A percentile compares a stretch with the other conserved stretches of the same genome.
These are phyloP conservation scores for Ethmia dodecea DNA, from an alignment of 2,888 invertebrate species.

Conservation along the genomic window DNA sequence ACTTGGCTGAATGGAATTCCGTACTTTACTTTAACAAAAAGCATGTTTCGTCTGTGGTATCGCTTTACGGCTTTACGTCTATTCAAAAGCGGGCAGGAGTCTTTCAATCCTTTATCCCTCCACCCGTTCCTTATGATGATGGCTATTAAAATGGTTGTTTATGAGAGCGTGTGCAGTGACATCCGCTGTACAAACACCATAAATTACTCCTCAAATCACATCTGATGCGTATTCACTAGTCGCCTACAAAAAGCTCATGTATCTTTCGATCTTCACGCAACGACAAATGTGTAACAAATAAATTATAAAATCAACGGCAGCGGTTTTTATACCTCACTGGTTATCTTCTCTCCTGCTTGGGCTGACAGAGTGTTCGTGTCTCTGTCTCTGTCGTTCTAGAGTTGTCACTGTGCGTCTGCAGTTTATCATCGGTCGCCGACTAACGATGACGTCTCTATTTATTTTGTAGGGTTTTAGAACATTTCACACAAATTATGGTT, in stretches of 20 bases:
- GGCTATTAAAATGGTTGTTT: conserved; percentile 34
- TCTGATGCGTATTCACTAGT: conserved; percentile 66
- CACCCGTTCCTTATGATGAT: conserved; percentile 8
- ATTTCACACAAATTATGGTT: conserved; percentile 52
- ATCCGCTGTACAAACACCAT: conserved; percentile 66
- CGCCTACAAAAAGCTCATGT: conserved; percentile 73
- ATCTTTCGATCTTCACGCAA: conserved; percentile 73
- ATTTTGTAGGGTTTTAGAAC: conserved; percentile 48
- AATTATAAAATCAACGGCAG: conserved; percentile 75
- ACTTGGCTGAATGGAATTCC: too few species aligned
- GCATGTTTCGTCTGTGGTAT: too few species aligned
- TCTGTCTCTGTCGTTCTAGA: conserved; percentile 38
- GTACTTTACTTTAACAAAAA: too few species aligned
- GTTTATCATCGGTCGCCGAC: conserved; percentile 64
- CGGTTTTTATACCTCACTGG: conserved; percentile 65
- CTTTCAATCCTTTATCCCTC: not conserved
- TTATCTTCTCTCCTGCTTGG: conserved; percentile 38
- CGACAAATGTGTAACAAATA: conserved; percentile 78
- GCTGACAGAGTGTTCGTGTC: conserved; percentile 26
- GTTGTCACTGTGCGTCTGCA: conserved; percentile 54
- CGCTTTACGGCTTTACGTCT: not conserved
- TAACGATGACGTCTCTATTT: conserved; percentile 67
- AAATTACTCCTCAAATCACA: conserved; percentile 75
- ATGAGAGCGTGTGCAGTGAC: conserved; percentile 53
- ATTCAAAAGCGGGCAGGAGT: too few species aligned